phyloP scores from a whole-genome alignment of 2,113 vertebrate genomes.

The Platycercus adscitus region DNA sequence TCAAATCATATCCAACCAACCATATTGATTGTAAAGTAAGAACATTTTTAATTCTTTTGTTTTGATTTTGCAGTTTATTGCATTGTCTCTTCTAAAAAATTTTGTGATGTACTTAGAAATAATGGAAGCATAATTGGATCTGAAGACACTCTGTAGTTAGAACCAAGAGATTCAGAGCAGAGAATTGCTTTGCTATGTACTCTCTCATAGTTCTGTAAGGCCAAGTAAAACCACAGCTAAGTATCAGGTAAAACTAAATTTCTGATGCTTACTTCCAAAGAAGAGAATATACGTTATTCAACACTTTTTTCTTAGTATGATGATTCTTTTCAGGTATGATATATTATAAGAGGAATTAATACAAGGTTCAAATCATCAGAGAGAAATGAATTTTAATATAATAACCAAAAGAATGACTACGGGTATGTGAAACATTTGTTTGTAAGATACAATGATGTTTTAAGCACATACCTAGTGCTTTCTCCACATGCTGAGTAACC shows the following conservation, averaged over 20 bases:
- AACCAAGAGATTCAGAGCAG: not conserved
- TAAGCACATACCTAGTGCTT: slow-evolving; percentile 81
- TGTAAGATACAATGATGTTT: slow-evolving; percentile 81
- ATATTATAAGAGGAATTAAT: slow-evolving; percentile 26
- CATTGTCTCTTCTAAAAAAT: not conserved
- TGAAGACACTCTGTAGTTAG: not conserved
- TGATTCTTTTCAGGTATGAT: slow-evolving; percentile 31
- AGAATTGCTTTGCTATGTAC: not conserved
- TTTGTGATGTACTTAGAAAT: not conserved
- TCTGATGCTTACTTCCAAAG: not conserved
- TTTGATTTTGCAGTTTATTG: not conserved
- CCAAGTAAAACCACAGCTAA: slow-evolving; percentile 24
- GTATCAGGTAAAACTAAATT: slow-evolving; percentile 22
- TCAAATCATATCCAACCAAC: not conserved
- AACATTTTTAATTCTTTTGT: not conserved
- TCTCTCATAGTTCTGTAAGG: not conserved
- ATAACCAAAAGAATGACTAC: slow-evolving; percentile 62
- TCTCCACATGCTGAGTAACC: slow-evolving; percentile 83
- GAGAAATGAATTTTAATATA: not conserved
- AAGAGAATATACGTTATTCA: not conserved
- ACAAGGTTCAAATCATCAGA: slow-evolving; percentile 50
- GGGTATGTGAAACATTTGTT: slow-evolving; percentile 73
- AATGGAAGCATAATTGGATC: not conserved
- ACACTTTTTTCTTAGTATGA: not conserved
- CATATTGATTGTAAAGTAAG: not conserved